Percentiles rank a stretch among this genome's conserved stretches.
These are phyloP conservation scores for Anadara kagoshimensis DNA, from an alignment of 1,140 invertebrate genomes.

Conservation along the genomic window DNA sequence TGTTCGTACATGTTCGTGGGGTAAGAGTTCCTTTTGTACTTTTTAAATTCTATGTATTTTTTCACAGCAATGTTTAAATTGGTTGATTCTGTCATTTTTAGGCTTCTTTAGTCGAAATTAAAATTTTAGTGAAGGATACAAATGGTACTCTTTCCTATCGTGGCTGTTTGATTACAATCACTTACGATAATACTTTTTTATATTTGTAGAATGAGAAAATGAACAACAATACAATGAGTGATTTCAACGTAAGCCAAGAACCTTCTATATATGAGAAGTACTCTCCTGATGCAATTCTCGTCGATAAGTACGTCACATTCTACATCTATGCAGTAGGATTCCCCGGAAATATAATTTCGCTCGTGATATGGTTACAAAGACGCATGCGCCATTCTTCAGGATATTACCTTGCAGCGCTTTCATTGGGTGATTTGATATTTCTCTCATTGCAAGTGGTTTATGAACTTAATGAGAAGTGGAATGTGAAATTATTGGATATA, in stretches of 20 bases:
- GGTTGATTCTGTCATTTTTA: too few species aligned
- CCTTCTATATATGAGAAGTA: conserved; percentile 2
- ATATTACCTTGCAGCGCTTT: conserved; percentile 63
- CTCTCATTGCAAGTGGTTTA: conserved; percentile 55
- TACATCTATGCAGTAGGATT: conserved; percentile 61
- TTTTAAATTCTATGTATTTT: too few species aligned
- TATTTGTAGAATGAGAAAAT: too few species aligned
- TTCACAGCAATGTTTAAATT: too few species aligned
- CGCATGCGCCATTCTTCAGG: conserved; percentile 65
- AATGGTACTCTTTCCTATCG: too few species aligned
- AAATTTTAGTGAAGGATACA: too few species aligned
- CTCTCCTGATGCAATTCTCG: conserved; percentile 14
- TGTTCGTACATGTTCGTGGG: too few species aligned
- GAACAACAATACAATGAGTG: not conserved
- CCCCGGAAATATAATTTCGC: conserved; percentile 61
- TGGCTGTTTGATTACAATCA: too few species aligned
- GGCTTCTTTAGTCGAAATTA: too few species aligned
- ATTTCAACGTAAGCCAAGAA: not conserved
- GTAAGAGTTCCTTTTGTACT: too few species aligned
- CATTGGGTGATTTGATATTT: conserved; percentile 60
- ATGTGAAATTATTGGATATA: conserved; percentile 51
- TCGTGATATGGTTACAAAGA: conserved; percentile 60
- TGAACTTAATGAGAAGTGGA: conserved; percentile 65
- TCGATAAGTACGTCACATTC: conserved; percentile 52
- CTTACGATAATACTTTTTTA: too few species aligned